A percentile compares a stretch with the other conserved stretches of the same genome.
Conservation (phyloP, 2,797 vertebrate genomes). For the Erpetoichthys calabaricus region DNA sequence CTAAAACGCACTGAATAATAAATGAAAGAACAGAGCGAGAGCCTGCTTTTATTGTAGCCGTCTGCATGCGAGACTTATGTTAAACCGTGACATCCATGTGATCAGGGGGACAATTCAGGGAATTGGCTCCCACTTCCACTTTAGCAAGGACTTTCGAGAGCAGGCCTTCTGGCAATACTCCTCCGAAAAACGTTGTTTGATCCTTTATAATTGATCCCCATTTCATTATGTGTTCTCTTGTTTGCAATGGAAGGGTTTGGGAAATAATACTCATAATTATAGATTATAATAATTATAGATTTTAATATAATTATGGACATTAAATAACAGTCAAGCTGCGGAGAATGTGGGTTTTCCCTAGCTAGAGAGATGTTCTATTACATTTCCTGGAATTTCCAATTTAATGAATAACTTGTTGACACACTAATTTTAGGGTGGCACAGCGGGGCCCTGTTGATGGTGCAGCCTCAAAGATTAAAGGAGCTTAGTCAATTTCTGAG, state of each 20-base stretch:
- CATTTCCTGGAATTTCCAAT: too few relatives aligned
- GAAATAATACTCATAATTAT: neutral
- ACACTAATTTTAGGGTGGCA: too few relatives aligned
- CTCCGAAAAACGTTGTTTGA: slow-evolving; percentile 3
- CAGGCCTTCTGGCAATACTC: slow-evolving; percentile 3
- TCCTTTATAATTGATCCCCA: slow-evolving; percentile 14
- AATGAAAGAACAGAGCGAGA: slow-evolving; percentile 19
- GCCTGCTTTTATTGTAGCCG: slow-evolving; percentile 13
- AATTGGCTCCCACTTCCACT: slow-evolving; percentile 10
- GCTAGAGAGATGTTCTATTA: too few relatives aligned
- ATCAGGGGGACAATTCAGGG: slow-evolving; percentile 15
- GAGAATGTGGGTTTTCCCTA: too few relatives aligned
- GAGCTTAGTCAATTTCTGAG: too few relatives aligned
- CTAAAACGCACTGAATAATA: slow-evolving; percentile 16
- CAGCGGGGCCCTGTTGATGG: too few relatives aligned
- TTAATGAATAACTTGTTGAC: too few relatives aligned
- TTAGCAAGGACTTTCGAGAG: slow-evolving; percentile 15
- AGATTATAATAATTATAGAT: too few relatives aligned
- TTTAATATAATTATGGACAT: too few relatives aligned
- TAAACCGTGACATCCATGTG: slow-evolving; percentile 8
- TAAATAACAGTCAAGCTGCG: too few relatives aligned
- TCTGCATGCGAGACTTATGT: slow-evolving; percentile 9
- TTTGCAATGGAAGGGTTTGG: slow-evolving; percentile 8
- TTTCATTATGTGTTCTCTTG: slow-evolving; percentile 11
- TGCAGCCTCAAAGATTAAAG: too few relatives aligned